Evolutionary conservation across 2,888 invertebrate species (phyloP).

Genomic region (Rhynchonema sp.): DNA sequence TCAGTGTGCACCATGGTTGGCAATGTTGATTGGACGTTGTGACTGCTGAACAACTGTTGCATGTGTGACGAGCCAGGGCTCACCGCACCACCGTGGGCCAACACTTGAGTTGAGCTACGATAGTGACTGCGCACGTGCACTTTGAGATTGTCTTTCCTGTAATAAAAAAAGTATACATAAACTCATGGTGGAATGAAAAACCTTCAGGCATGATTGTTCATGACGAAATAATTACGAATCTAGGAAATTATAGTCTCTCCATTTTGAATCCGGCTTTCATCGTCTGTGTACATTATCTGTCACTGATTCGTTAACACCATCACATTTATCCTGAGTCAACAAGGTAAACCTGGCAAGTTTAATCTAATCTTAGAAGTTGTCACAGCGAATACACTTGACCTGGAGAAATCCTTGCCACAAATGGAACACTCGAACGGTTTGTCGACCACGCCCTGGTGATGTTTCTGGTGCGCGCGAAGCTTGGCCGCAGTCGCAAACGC

Average conservation of each 20-base stretch:
- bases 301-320: too few species aligned
- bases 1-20: background rate
- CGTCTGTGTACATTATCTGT: background rate
- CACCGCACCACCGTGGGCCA: background rate
- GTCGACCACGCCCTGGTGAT: slow-evolving; percentile 8
- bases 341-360: too few species aligned
- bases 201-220: too few species aligned
- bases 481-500: slow-evolving; percentile 20
- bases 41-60: background rate
- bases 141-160: slow-evolving; percentile 34
- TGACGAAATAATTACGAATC: too few species aligned
- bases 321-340: too few species aligned
- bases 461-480: slow-evolving; percentile 20
- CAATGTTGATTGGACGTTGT: background rate
- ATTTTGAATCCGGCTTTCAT: background rate
- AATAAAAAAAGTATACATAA: slow-evolving; percentile 10
- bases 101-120: background rate
- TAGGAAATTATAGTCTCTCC: too few species aligned
- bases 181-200: too few species aligned
- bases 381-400: slow-evolving; percentile 11
- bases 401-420: slow-evolving; percentile 23
- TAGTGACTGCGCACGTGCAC: slow-evolving; percentile 35
- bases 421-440: slow-evolving; percentile 19
- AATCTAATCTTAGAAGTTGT: background rate
- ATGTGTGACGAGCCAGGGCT: too few species aligned